Base-by-base conservation (phyloP, 2,888 invertebrate genomes). In the Tuta absoluta region DNA sequence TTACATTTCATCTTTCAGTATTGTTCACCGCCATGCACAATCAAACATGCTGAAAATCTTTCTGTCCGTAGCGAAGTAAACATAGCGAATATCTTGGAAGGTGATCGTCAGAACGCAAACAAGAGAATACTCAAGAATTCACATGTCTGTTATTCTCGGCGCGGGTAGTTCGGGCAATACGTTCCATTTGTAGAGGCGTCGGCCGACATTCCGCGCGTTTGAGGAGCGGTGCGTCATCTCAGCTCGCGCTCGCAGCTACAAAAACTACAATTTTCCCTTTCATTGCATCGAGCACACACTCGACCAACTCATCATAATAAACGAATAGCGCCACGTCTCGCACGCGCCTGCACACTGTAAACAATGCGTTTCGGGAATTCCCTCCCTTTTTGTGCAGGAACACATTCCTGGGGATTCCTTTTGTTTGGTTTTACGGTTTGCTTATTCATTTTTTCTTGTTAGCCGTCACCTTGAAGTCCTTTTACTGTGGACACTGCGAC, bases 331-430 rank as follows among this genome's bases (percentile, higher is more conserved):
- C 80, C 79, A 76, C 77, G 79, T 76, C 81, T 75, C 81, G 77
- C 78, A 77, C 77, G 76, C 74, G 77, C 71, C 75, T 73, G 75
- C 74, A 77, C 79, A 78, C 72, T 80, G 91, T 91, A 91, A 91
- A 91, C 91, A 91, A 89, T 85, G 80, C 85, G 82, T 89, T 91
- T 91, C 78, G 91, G 91, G 90, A 89, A 86, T 85, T 85, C 91
- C 91, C 90, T 82, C 79, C 72, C 82, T 89, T 90, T 89, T 88
- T 88, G 84, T 85, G 79, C 84, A 79, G 82, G 81, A 82, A 81
- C 85, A 79, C 90, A 91, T 91, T 91, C 90, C 86, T 88, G 75
- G 91, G 91, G 89, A 91, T 89, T 85, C 91, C 91, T 91, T 91
- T 91, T 91, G 90, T 91, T 91, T 91, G 87, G 81, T 77, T 56